Evolutionary conservation across 2,888 invertebrate genomes (phyloP).

Genomic region (Gari tellinella): DNA sequence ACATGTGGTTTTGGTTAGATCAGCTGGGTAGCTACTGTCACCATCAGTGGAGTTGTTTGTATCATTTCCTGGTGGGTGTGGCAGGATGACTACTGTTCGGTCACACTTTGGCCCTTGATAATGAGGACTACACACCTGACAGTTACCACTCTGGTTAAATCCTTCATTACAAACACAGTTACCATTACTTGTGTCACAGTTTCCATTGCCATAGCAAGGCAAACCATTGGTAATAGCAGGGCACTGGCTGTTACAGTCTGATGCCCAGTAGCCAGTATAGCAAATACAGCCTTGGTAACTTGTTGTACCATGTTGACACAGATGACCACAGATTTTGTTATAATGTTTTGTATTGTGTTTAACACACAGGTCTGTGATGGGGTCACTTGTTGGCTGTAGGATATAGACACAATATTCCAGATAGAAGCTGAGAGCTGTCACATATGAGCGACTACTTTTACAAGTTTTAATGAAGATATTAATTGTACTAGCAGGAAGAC

Average conservation of each 20-base stretch:
- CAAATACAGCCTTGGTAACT: constrained; percentile 48
- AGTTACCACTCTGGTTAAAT: constrained; percentile 23
- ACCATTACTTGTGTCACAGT: constrained; percentile 55
- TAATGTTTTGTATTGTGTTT: constrained; percentile 50
- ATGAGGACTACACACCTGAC: constrained; percentile 41
- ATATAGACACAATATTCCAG: constrained; percentile 55
- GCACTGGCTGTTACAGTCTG: constrained; percentile 55
- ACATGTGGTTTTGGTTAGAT: constrained; percentile 13
- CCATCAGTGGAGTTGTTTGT: background rate
- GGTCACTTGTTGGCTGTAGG: constrained; percentile 42
- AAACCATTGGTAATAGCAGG: constrained; percentile 33
- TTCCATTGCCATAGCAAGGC: constrained; percentile 63
- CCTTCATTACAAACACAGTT: constrained; percentile 46
- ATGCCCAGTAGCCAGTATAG: constrained; percentile 56
- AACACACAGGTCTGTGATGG: constrained; percentile 55
- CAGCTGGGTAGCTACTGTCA: background rate
- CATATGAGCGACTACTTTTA: constrained; percentile 46
- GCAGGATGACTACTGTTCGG: constrained; percentile 17
- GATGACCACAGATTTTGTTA: constrained; percentile 55
- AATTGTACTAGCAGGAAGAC: constrained; percentile 23
- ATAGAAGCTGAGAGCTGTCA: constrained; percentile 45
- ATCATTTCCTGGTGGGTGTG: constrained; percentile 4
- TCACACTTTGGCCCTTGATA: constrained; percentile 60
- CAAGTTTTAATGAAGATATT: constrained; percentile 39
- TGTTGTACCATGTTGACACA: constrained; percentile 47